These are phyloP conservation scores for Trachelus iudaicus DNA, from an alignment of 2,888 invertebrate genomes.

Conservation along the genomic window DNA sequence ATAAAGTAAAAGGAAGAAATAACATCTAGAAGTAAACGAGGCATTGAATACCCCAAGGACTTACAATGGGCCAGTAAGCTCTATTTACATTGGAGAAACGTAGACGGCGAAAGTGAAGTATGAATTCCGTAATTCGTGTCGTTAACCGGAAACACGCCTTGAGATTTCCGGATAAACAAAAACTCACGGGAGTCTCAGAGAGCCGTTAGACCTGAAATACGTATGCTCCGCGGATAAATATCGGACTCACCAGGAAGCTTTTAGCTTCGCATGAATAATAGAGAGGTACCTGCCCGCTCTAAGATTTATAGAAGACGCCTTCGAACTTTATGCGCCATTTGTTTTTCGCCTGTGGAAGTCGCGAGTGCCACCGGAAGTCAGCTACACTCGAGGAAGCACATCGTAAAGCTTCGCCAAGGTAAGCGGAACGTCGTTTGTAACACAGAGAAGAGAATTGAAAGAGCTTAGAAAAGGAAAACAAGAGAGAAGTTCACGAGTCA, in stretches of 20 bases:
- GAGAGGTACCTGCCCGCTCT: background rate
- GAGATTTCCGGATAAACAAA: background rate
- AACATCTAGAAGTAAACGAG: background rate
- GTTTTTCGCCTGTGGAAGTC: background rate
- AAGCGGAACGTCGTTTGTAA: background rate
- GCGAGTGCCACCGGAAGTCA: background rate
- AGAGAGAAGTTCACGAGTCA: background rate
- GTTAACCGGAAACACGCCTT: background rate
- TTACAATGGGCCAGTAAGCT: background rate
- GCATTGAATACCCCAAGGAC: background rate
- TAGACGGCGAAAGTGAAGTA: background rate
- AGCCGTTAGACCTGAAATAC: background rate
- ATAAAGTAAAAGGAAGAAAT: background rate
- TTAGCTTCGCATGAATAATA: slow-evolving; percentile 5
- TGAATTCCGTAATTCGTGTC: background rate
- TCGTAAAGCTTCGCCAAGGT: background rate
- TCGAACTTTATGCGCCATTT: background rate
- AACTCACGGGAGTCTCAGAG: background rate
- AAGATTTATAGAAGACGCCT: slow-evolving; percentile 1
- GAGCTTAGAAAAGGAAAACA: background rate
- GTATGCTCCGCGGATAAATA: background rate
- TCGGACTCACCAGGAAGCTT: background rate
- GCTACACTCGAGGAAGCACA: background rate
- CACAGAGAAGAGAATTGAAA: background rate
- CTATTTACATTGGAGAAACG: background rate